Evolutionary conservation across 2,797 vertebrate species (phyloP).

Genomic region (Delichon dasypus): DNA sequence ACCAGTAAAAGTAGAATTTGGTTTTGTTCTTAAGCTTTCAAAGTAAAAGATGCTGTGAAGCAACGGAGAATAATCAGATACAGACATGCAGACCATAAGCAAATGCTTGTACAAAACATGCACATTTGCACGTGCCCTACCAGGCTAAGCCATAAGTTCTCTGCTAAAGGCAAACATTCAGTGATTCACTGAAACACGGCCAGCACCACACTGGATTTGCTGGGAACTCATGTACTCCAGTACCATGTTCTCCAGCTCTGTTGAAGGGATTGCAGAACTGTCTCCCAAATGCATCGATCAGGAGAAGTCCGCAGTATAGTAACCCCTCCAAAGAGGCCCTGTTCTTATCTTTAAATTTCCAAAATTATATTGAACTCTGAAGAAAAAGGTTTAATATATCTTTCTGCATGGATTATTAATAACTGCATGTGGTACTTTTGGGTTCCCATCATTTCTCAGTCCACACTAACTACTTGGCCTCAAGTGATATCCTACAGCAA

Average conservation of each 20-base stretch:
- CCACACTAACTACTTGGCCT: neutral
- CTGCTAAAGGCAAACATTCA: slow-evolving; percentile 8
- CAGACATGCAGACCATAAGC: slow-evolving; percentile 16
- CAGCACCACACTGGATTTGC: neutral
- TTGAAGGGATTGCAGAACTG: neutral
- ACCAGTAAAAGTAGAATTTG: slow-evolving; percentile 45
- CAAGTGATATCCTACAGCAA: neutral
- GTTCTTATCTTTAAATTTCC: neutral
- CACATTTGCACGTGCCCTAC: neutral
- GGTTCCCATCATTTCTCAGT: neutral
- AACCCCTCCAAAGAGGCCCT: neutral
- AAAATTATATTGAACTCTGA: neutral
- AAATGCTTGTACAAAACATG: slow-evolving; percentile 25
- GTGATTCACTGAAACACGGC: neutral
- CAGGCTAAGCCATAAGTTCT: neutral
- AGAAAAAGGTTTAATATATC: neutral
- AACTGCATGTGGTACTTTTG: neutral
- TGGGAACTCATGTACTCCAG: neutral
- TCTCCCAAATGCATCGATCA: neutral
- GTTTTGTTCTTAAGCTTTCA: slow-evolving; percentile 43
- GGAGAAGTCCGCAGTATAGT: neutral
- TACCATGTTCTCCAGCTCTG: neutral
- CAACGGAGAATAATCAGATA: slow-evolving; percentile 54
- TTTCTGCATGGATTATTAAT: neutral
- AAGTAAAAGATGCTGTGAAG: slow-evolving; percentile 49